Evolutionary conservation across 2,113 vertebrate genomes (phyloP), one percentile per base, ranked within the genome.

Genomic region (Noctilio leporinus): DNA sequence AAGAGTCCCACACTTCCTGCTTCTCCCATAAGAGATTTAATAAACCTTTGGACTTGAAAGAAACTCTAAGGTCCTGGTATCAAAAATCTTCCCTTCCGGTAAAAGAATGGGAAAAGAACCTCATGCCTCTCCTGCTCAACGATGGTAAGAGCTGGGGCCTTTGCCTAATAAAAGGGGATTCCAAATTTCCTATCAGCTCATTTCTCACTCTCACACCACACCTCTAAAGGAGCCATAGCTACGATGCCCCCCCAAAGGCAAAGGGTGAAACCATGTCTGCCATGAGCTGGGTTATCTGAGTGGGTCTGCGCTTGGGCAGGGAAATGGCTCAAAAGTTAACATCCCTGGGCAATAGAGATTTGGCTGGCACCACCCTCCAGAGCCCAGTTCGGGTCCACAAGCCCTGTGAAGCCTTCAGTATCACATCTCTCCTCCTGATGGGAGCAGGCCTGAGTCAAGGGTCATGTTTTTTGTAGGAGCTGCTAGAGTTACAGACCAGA

Each of bases 101-200:
- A 67, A 90, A 92, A 93, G 19, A 90, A 94, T 26, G 26, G 47
- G 10, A 88, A 67, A 49, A 96, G 64, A 93, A 90, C 75, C 30
- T 15, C 33, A 81, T 24, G 11, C 28, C 14, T 88, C 83, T 30
- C 45, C 47, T 82, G 62, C 33, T 82, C 40, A 81, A 76, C 26
- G 40, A 57, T 5, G 26, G 9, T 2, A 22, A 30, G 49, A 95
- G 14, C 33, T 51, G 28, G 59, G 59, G 24, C 17, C 33, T 84
- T n/a, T 70, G 30, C 33, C 35, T 70, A 40, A 92, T 64, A 92
- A 85, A 51, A 87, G 19, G 26, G 22, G 55, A 70, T 67, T 85
- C 22, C 26, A 76, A 64, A 80, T 45, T 62, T 92, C 65, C 22
- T 45, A 17, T 47, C 43, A 69, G 47, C 24, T 78, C 67, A 4